Base-by-base conservation (phyloP, 2,888 invertebrate species). In the Drosophila greeni region DNA sequence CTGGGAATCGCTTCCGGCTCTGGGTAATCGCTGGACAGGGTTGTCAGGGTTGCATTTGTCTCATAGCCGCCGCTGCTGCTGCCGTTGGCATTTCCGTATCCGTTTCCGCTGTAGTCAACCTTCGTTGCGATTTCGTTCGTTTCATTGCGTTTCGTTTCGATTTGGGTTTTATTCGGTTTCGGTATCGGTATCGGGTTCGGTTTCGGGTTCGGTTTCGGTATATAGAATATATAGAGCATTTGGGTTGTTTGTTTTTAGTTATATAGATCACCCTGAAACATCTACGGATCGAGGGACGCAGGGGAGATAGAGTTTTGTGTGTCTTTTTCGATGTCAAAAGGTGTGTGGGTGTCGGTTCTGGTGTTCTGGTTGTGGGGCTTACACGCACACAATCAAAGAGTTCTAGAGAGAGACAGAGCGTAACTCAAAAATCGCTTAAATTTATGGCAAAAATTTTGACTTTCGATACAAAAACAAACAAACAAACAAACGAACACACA, bases 41-140 rank as follows among this genome's bases (percentile, higher is more conserved):
- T 62, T 53, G 66, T 68, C 45, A 83, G 64, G 54, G 74, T 71
- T 57, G 73, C 66, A 31, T 31, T 47, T 47, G 45, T 20, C 60
- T 85, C 82, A 60, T 69, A 77, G 51, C 67, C 72, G 62, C 66
- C 66, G 62, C 58, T 71, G 65, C 58, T 71, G 65, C 60, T 73
- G 66, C 59, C 78, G 43, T 72, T 73, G 65, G 57, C 72, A 49
- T 74, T 73, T 66, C 72, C 77, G 69, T 85, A 77, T 53, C 62
- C 62, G 55, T 62, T 62, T 53, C 62, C 48, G 45, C 74, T 82
- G 82, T 85, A 80, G 77, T 85, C 85, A 66, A 85, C 79, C 80
- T 80, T 79, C 61, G 45, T 4, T 18, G 62, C 43, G 53, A 68
- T 26, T 26, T 7, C 37, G 0, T 29, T 45, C 23, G 31, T 36